Percentiles rank a stretch among this genome's conserved stretches.
Evolutionary conservation across 2,797 vertebrate species (phyloP).

Genomic region (Chelidonichthys spinosus): DNA sequence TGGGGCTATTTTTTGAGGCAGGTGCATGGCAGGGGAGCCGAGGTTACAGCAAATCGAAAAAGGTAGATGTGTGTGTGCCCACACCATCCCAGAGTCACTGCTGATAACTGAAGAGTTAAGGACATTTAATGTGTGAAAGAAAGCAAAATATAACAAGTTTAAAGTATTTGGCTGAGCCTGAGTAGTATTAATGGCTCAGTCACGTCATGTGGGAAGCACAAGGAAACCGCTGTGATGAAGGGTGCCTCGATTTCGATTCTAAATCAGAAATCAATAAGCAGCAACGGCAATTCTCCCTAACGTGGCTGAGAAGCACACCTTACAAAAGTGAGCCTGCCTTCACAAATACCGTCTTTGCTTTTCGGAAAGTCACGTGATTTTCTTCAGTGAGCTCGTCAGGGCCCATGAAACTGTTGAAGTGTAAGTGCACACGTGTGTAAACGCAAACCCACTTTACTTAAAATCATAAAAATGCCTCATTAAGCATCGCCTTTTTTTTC

Average conservation of each 20-base stretch:
- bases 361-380: not conserved
- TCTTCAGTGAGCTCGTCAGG: not conserved
- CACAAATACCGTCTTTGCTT: not conserved
- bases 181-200: not conserved
- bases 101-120: not conserved
- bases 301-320: too few relatives aligned
- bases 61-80: not conserved
- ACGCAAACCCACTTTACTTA: not conserved
- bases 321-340: not conserved
- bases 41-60: conserved; percentile 2
- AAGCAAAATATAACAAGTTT: not conserved
- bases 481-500: not conserved
- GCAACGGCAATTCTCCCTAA: too few relatives aligned
- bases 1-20: not conserved
- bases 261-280: too few relatives aligned
- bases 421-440: not conserved
- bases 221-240: too few relatives aligned
- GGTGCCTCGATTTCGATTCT: too few relatives aligned
- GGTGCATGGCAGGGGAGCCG: conserved; percentile 4
- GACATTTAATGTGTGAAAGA: not conserved
- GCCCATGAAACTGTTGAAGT: not conserved
- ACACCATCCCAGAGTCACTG: not conserved
- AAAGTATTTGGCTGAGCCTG: not conserved
- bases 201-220: not conserved
- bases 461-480: not conserved